Evolutionary conservation across 1,140 invertebrate genomes (phyloP).

Genomic region (Cherax quadricarinatus): DNA sequence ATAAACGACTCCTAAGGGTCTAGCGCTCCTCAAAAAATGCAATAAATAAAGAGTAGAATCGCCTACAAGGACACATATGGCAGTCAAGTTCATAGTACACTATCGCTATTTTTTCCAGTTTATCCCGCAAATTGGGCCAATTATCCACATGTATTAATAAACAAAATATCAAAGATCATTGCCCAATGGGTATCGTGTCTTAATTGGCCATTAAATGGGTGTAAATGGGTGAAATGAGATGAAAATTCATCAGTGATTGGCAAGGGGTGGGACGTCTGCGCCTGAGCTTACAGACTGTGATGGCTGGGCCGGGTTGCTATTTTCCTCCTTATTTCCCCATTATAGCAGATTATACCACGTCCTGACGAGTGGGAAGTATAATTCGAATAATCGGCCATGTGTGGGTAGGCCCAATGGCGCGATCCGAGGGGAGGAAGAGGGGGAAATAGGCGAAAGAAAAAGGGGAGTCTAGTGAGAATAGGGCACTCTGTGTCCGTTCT

Average conservation of each 20-base stretch:
- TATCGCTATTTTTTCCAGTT: slow-evolving; percentile 2
- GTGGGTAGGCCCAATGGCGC: no score
- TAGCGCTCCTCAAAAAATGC: no score
- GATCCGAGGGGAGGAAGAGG: no score
- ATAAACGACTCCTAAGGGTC: no score
- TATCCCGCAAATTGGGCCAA: not conserved
- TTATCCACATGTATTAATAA: not conserved
- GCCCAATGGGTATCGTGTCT: no score
- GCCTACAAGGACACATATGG: no score
- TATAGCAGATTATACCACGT: not conserved
- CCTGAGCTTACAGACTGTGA: slow-evolving; percentile 63
- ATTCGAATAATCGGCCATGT: not conserved
- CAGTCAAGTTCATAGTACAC: not conserved
- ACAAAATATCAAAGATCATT: not conserved
- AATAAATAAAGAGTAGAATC: no score
- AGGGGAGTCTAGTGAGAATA: slow-evolving; percentile 46
- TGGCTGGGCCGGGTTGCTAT: slow-evolving; percentile 62
- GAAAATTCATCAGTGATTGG: slow-evolving; percentile 31
- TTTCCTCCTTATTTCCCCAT: slow-evolving; percentile 42
- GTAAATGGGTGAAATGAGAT: no score
- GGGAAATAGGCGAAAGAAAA: not conserved
- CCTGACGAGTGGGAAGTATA: not conserved
- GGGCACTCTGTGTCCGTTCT: slow-evolving; percentile 36
- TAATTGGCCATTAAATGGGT: no score
- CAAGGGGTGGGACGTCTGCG: slow-evolving; percentile 46